These are phyloP conservation scores for Equus quagga DNA, from an alignment of 2,113 vertebrate genomes.

Conservation along the genomic window DNA sequence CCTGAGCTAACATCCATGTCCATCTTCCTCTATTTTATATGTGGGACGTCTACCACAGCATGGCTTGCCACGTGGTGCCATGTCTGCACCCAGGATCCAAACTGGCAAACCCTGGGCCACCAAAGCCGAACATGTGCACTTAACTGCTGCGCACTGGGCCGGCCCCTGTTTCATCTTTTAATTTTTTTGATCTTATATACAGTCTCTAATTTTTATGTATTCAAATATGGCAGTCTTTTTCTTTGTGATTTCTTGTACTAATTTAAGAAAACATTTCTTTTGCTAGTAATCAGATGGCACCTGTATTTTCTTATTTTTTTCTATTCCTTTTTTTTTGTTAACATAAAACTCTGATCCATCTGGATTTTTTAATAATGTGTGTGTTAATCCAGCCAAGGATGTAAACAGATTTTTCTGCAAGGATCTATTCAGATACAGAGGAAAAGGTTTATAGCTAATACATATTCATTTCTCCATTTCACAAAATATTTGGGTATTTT, in stretches of 20 bases:
- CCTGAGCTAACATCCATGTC: too few species aligned
- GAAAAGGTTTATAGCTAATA: background rate
- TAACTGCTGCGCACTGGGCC: too few species aligned
- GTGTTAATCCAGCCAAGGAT: background rate
- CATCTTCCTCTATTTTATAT: too few species aligned
- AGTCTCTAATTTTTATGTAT: background rate
- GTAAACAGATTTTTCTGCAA: background rate
- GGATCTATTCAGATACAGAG: background rate
- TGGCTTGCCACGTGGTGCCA: too few species aligned
- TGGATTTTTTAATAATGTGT: background rate
- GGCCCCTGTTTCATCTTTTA: background rate
- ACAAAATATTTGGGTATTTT: background rate
- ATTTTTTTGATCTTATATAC: background rate
- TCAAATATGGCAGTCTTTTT: background rate
- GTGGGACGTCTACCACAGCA: too few species aligned
- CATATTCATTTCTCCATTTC: background rate
- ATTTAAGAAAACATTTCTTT: background rate
- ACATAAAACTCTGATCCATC: background rate
- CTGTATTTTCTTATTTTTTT: background rate
- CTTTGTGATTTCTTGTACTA: background rate
- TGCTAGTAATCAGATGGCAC: background rate
- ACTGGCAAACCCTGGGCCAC: too few species aligned
- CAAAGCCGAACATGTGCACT: too few species aligned
- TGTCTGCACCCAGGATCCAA: too few species aligned
- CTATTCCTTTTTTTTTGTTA: background rate